phyloP scores from a whole-genome alignment of 2,888 invertebrate genomes.

The Operophtera brumata region DNA sequence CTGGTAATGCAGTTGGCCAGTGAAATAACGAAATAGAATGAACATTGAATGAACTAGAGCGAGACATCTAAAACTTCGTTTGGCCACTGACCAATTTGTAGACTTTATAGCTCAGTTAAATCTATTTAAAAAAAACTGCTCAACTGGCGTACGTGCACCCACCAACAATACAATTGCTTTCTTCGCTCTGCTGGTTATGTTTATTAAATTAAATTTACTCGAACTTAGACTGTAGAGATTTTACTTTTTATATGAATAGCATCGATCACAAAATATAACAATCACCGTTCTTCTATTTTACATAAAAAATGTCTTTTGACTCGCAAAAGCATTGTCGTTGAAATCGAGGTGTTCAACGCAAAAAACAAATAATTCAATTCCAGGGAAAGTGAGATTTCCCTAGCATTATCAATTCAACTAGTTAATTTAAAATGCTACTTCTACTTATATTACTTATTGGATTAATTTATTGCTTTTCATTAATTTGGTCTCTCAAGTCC shows the following conservation, averaged over 20 bases:
- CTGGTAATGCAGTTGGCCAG: too few species aligned
- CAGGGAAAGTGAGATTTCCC: too few species aligned
- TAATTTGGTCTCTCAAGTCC: constrained; percentile 71
- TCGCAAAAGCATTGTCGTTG: constrained; percentile 52
- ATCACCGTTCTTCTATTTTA: constrained; percentile 19
- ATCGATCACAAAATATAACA: constrained; percentile 8
- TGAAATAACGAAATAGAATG: too few species aligned
- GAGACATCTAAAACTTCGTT: too few species aligned
- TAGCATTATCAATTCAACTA: constrained; percentile 46
- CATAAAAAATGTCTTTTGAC: constrained; percentile 68
- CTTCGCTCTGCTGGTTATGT: too few species aligned
- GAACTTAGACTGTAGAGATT: background rate
- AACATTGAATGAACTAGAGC: too few species aligned
- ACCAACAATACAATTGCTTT: too few species aligned
- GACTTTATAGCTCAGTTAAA: too few species aligned
- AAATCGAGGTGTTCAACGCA: constrained; percentile 20
- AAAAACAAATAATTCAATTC: constrained; percentile 21
- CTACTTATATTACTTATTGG: constrained; percentile 58
- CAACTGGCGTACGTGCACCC: too few species aligned
- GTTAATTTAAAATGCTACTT: constrained; percentile 46
- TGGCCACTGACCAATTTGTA: too few species aligned
- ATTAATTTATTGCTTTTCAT: constrained; percentile 68
- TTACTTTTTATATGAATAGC: background rate
- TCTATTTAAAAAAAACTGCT: too few species aligned
- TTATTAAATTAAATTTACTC: too few species aligned